Conservation (phyloP, 1,140 invertebrate species). For the Subanguina moxae region DNA sequence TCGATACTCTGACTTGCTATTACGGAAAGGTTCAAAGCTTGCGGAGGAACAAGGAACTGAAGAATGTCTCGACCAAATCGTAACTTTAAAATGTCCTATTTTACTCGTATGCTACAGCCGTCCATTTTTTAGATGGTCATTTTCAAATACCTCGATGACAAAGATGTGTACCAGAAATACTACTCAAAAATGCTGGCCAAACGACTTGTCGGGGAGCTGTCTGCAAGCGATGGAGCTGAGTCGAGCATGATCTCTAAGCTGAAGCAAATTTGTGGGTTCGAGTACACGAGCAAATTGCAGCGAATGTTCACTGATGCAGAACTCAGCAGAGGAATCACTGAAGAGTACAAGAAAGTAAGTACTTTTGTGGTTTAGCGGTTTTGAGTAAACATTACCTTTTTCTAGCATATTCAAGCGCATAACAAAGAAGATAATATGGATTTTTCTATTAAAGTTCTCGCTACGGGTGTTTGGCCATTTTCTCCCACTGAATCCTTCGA, state of each 20-base stretch:
- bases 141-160: constrained; percentile 99
- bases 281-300: constrained; percentile 96
- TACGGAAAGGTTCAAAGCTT: constrained; percentile 92
- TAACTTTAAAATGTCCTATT: constrained; percentile 52
- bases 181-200: constrained; percentile 99
- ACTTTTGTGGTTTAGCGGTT: background rate
- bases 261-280: constrained; percentile 95
- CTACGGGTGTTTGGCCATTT: constrained; percentile 96
- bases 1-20: constrained; percentile 90
- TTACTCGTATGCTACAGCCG: background rate
- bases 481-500: constrained; percentile 72
- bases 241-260: constrained; percentile 98
- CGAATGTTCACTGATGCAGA: constrained; percentile 96
- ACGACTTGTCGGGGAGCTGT: constrained; percentile 90
- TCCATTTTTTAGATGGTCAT: constrained; percentile 81
- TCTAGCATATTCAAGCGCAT: background rate
- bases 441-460: constrained; percentile 70
- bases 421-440: constrained; percentile 50
- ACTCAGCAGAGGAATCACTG: constrained; percentile 82
- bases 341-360: constrained; percentile 37
- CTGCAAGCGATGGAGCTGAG: constrained; percentile 96
- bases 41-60: constrained; percentile 95
- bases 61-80: constrained; percentile 94
- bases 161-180: constrained; percentile 99
- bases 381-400: background rate